phyloP scores from a whole-genome alignment of 1,140 invertebrate species.

The Cepaea nemoralis region DNA sequence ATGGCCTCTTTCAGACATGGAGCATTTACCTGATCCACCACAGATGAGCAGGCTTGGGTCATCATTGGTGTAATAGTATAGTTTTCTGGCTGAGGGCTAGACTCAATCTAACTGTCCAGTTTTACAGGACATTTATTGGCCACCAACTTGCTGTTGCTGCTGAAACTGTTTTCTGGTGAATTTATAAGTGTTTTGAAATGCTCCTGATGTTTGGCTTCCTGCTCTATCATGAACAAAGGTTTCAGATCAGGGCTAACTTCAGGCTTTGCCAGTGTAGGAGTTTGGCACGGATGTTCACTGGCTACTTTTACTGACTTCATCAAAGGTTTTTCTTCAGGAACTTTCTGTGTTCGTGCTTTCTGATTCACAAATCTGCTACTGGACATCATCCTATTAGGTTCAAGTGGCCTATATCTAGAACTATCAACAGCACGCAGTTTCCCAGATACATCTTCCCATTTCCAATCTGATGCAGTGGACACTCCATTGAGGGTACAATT shows the following conservation, averaged over 20 bases:
- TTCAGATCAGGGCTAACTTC: neutral
- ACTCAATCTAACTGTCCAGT: neutral
- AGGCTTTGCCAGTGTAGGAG: neutral
- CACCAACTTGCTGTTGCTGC: neutral
- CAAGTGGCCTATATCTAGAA: neutral
- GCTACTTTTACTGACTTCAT: neutral
- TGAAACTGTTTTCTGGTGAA: neutral
- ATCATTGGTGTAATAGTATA: neutral
- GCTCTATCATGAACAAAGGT: neutral
- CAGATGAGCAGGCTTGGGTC: neutral
- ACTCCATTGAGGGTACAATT: neutral
- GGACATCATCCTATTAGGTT: neutral
- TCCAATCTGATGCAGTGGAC: conserved; percentile 32
- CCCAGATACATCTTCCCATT: conserved; percentile 37
- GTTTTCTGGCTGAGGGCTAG: neutral
- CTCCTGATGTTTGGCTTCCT: neutral
- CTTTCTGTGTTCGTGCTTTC: neutral
- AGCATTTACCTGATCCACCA: neutral
- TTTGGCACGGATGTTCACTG: neutral
- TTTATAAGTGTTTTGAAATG: neutral
- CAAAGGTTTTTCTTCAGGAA: neutral
- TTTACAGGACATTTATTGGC: conserved; percentile 56
- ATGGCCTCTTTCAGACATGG: neutral
- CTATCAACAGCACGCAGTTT: conserved; percentile 16
- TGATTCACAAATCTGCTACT: neutral